phyloP scores from a whole-genome alignment of 2,113 vertebrate genomes.

The Aegotheles bennettii region DNA sequence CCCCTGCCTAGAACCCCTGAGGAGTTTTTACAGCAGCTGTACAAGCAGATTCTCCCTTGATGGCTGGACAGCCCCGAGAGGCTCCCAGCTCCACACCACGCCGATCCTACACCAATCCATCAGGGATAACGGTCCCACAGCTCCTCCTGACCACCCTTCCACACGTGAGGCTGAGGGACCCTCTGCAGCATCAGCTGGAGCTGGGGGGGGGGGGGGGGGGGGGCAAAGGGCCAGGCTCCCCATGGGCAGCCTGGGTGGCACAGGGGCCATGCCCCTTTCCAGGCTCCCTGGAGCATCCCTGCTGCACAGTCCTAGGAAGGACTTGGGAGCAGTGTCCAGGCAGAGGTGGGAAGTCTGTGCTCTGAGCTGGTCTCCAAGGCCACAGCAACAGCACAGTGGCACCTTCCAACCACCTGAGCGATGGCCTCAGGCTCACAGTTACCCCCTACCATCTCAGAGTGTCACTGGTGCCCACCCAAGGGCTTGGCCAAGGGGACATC shows the following conservation, averaged over 20 bases:
- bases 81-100: not conserved
- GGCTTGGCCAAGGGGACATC: not conserved
- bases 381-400: accelerated
- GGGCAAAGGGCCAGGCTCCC: not conserved
- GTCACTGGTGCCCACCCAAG: not conserved
- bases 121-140: not conserved
- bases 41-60: not conserved
- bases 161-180: accelerated
- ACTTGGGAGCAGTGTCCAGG: not conserved
- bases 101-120: not conserved
- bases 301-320: accelerated
- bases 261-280: accelerated
- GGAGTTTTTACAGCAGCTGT: not conserved
- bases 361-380: not conserved
- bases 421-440: accelerated
- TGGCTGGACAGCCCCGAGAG: not conserved
- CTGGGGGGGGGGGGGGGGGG: too few species aligned
- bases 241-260: accelerated
- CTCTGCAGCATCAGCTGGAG: not conserved
- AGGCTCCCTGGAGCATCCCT: accelerated
- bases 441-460: not conserved
- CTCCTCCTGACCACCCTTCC: not conserved
- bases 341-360: not conserved
- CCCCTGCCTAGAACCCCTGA: accelerated
- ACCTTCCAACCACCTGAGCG: not conserved